phyloP scores from a whole-genome alignment of 2,797 vertebrate genomes.

The Lithobates sylvaticus region DNA sequence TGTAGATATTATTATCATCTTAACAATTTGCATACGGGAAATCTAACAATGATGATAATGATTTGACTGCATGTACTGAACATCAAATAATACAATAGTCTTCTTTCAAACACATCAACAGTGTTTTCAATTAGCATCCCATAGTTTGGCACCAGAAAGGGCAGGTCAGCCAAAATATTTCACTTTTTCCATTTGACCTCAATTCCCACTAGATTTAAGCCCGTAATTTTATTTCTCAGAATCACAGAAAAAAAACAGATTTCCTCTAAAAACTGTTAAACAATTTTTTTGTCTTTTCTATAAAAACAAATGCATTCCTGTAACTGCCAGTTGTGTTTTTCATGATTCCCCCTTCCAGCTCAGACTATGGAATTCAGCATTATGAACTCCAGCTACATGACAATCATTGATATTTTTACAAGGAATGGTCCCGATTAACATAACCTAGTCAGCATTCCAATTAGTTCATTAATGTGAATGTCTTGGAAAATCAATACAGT shows the following conservation, averaged over 20 bases:
- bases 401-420: constrained; percentile 11
- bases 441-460: constrained; percentile 20
- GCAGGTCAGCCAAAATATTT: constrained; percentile 24
- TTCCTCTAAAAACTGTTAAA: constrained; percentile 36
- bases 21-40: neutral
- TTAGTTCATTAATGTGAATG: neutral
- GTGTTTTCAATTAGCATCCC: constrained; percentile 33
- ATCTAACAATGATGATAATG: neutral
- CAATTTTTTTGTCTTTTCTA: constrained; percentile 42
- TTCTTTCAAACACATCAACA: neutral
- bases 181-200: constrained; percentile 45
- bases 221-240: constrained; percentile 49
- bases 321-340: constrained; percentile 38
- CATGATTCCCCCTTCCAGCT: constrained; percentile 9
- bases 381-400: neutral
- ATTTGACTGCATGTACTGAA: neutral
- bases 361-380: constrained; percentile 10
- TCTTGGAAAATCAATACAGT: neutral
- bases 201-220: constrained; percentile 48
- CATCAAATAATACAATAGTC: neutral
- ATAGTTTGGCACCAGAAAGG: constrained; percentile 30
- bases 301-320: constrained; percentile 56
- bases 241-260: constrained; percentile 40
- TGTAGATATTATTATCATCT: too few relatives aligned
- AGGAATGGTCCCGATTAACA: constrained; percentile 20